A percentile compares a stretch with the other conserved stretches of the same genome.
These are phyloP conservation scores for Phymorhynchus buccinoides DNA, from an alignment of 1,140 invertebrate genomes.

Conservation along the genomic window DNA sequence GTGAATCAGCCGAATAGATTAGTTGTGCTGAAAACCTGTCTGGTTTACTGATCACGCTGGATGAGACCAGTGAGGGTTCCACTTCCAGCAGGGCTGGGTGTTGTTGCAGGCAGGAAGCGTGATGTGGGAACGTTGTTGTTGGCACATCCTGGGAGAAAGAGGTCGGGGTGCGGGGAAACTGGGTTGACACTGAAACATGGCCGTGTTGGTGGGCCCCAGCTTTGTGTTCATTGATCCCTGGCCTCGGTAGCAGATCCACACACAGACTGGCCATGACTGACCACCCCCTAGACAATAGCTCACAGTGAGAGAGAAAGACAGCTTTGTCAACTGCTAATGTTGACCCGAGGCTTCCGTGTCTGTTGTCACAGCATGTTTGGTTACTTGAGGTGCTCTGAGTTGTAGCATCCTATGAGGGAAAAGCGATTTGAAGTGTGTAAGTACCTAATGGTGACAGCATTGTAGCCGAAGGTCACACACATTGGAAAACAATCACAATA, in stretches of 20 bases:
- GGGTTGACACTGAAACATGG: neutral
- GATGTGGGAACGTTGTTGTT: neutral
- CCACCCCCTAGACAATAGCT: neutral
- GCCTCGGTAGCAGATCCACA: conserved; percentile 6
- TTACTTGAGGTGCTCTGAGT: too few relatives aligned
- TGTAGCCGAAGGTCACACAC: too few relatives aligned
- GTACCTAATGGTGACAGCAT: too few relatives aligned
- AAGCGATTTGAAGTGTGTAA: too few relatives aligned
- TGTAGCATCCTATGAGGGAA: too few relatives aligned
- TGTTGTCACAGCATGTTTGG: neutral
- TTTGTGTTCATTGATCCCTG: conserved; percentile 23
- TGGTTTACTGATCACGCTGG: neutral
- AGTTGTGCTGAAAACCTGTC: too few relatives aligned
- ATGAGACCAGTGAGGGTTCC: neutral
- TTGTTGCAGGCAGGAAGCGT: neutral
- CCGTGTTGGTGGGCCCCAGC: conserved; percentile 5
- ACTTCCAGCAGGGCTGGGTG: neutral
- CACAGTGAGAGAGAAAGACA: neutral
- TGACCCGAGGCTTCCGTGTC: neutral
- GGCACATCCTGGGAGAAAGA: neutral
- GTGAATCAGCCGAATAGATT: conserved; percentile 1
- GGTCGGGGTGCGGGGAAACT: neutral
- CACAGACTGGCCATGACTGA: neutral
- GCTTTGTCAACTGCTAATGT: neutral
- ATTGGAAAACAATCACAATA: too few relatives aligned